These are phyloP conservation scores for Physeter macrocephalus DNA, from an alignment of 2,113 vertebrate genomes.

Conservation along the genomic window DNA sequence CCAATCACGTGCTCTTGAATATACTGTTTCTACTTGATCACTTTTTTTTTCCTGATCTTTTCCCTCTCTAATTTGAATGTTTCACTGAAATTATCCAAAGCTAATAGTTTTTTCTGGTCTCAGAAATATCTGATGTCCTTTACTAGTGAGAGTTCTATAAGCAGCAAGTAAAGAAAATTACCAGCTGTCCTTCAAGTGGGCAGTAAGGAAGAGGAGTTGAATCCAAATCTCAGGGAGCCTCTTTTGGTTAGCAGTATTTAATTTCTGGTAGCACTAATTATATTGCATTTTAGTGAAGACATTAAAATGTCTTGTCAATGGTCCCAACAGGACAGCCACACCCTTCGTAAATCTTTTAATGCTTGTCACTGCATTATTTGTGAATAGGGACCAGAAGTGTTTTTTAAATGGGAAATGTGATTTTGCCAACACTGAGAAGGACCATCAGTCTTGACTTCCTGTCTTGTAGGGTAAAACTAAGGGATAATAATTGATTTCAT, in stretches of 20 bases:
- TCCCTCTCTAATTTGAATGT: neutral
- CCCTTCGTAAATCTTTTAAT: neutral
- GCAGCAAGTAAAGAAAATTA: neutral
- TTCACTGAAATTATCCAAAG: neutral
- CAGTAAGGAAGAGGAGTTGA: neutral
- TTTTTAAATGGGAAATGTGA: neutral
- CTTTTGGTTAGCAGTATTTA: neutral
- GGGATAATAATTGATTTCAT: neutral
- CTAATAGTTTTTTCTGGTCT: neutral
- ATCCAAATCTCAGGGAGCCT: neutral
- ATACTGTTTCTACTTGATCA: neutral
- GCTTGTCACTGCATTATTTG: neutral
- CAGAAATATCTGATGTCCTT: neutral
- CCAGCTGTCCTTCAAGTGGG: neutral
- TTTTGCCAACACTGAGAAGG: neutral
- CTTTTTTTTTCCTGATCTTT: neutral
- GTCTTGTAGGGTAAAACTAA: neutral
- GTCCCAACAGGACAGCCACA: neutral
- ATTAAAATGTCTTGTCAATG: neutral
- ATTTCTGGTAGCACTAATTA: neutral
- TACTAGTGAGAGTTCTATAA: neutral
- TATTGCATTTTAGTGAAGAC: neutral
- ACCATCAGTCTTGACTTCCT: neutral
- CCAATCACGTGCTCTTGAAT: neutral
- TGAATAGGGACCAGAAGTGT: neutral